These are phyloP conservation scores for fruit fly (Drosophila melanogaster) DNA, from an alignment of 1,140 invertebrate species.

Conservation along the genomic window Release_6_plus_ISO1_MT NT_033777.3:15201501-15202000, in stretches of 20 bases:
- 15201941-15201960: conserved; percentile 65
- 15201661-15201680: conserved; percentile 21
- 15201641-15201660: conserved; percentile 1
- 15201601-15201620: conserved; percentile 58
- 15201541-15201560: conserved; percentile 25
- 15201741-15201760: conserved; percentile 19
- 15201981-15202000: background rate
- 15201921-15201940: conserved; percentile 32
- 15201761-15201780: conserved; percentile 15
- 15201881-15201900: conserved; percentile 7
- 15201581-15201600: conserved; percentile 63
- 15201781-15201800: conserved; percentile 44
- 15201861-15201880: background rate
- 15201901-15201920: conserved; percentile 30
- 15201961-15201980: background rate
- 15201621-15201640: conserved; percentile 15
- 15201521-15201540: background rate
- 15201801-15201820: conserved; percentile 69
- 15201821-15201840: conserved; percentile 16
- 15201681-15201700: conserved; percentile 29
- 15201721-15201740: conserved; percentile 16
- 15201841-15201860: conserved; percentile 7
- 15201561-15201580: conserved; percentile 44
- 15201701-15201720: conserved; percentile 26
- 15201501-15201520: conserved; percentile 23